Evolutionary conservation across 35 echinoderm and acorn worm genomes (phyloP), one percentile per base, ranked within the genome.

Genomic region (Apostichopus japonicus): DNA sequence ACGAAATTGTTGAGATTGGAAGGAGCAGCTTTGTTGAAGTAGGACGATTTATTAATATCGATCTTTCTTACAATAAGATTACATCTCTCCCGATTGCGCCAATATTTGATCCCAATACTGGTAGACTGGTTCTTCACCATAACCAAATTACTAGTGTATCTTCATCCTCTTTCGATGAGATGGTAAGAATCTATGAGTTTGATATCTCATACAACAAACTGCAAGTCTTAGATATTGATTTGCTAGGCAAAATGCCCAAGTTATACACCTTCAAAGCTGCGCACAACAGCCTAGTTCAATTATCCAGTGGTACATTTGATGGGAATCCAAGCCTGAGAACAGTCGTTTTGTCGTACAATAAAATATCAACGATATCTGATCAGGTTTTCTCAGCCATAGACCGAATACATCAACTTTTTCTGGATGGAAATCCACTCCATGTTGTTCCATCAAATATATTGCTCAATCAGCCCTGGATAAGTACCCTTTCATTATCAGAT

Each of bases 341-440:
- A 33, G 16, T 89, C 62, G 27, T 53, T 72, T 89, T 89, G 59
- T 89, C 86, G 13, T 89, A 89, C 33, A 89, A 89, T 54, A 89
- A 89, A 53, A 89, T 89, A 67, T 72, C 86, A 65, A 4, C 15
- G 7, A 25, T 89, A 71, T 6, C 86, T 19, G 16, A 6, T 6
- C 61, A 33, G 27, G 6, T 89, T 15, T 72, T 89, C 21, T 89
- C 86, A 6, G 62, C 14, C 16, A 11, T 89, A 10, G 86, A 73
- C 23, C 16, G 86, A 24, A 25, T 89, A 10, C 33, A 19, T 52
- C 67, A 67, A 53, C 67, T 89, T 24, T 33, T 65, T 52, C 86
- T 89, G 1, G n/a, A 19, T 51, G 86, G 86, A 67, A 89, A 89
- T 54, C 86, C 86, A 24, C 86, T 89, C 86, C 56, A 89, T 24